Conservation (phyloP, 2,888 invertebrate species). For the Noctua janthina region DNA sequence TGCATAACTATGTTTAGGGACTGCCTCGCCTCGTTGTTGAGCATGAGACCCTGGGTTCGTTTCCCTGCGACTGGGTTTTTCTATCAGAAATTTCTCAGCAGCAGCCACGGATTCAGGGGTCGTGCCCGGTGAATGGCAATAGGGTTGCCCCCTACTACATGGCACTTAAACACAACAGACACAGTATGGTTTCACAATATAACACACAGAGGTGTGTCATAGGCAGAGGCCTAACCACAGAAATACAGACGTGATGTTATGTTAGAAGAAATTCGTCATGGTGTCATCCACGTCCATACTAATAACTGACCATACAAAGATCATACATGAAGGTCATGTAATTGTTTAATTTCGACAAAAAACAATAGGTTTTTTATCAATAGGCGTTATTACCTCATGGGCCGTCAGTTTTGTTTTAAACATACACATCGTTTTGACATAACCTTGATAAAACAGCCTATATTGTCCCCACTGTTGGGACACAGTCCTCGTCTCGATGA, state of each 20-base stretch:
- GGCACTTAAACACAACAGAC: background rate
- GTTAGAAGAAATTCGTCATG: background rate
- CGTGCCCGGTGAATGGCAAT: background rate
- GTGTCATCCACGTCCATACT: background rate
- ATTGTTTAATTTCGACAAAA: conserved; percentile 12
- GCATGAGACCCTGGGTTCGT: background rate
- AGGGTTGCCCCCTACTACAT: background rate
- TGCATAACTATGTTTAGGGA: background rate
- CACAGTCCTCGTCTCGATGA: no score
- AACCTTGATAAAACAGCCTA: conserved; percentile 20
- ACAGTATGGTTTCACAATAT: no score
- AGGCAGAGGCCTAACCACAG: background rate
- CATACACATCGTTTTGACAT: conserved; percentile 35
- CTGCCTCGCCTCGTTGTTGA: no score
- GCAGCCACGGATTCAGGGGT: background rate
- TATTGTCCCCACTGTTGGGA: no score
- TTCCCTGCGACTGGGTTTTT: background rate
- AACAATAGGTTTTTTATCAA: conserved; percentile 32
- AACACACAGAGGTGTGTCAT: no score
- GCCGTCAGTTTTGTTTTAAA: conserved; percentile 12
- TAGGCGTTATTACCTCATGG: conserved; percentile 33
- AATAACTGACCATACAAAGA: background rate
- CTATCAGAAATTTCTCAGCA: background rate
- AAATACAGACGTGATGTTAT: background rate
- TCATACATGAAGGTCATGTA: background rate